These are phyloP conservation scores for Hoplostethus atlanticus DNA, from an alignment of 2,797 vertebrate genomes.

Conservation along the genomic window DNA sequence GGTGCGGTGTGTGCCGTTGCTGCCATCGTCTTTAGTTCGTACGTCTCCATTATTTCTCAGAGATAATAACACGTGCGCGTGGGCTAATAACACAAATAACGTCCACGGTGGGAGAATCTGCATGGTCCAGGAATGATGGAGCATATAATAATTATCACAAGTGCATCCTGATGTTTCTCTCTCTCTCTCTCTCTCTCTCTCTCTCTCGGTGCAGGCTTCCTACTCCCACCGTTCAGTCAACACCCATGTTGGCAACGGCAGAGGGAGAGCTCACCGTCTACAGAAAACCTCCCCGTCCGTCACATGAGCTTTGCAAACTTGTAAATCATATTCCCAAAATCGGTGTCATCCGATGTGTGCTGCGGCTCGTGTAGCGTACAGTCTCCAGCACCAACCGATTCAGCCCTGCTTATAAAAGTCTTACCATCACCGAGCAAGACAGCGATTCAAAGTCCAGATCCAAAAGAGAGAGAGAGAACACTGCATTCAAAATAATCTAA, in stretches of 20 bases:
- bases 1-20: slow-evolving; percentile 38
- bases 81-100: slow-evolving; percentile 73
- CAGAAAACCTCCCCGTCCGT: slow-evolving; percentile 30
- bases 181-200: neutral
- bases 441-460: slow-evolving; percentile 37
- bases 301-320: slow-evolving; percentile 59
- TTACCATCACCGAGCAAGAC: slow-evolving; percentile 45
- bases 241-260: slow-evolving; percentile 66
- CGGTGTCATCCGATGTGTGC: slow-evolving; percentile 8
- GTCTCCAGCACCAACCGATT: slow-evolving; percentile 27
- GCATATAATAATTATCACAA: slow-evolving; percentile 63
- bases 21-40: slow-evolving; percentile 59
- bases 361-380: slow-evolving; percentile 11
- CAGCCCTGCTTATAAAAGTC: slow-evolving; percentile 56
- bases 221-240: slow-evolving; percentile 62
- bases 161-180: slow-evolving; percentile 49
- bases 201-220: slow-evolving; percentile 30
- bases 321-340: slow-evolving; percentile 28
- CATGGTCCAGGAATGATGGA: slow-evolving; percentile 76
- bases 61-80: slow-evolving; percentile 63
- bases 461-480: slow-evolving; percentile 1
- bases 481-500: slow-evolving; percentile 6
- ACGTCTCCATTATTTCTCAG: slow-evolving; percentile 62
- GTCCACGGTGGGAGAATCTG: slow-evolving; percentile 74
- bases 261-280: slow-evolving; percentile 11